These are phyloP conservation scores for Odocoileus virginianus DNA, from an alignment of 2,113 vertebrate genomes.

Conservation along the genomic window DNA sequence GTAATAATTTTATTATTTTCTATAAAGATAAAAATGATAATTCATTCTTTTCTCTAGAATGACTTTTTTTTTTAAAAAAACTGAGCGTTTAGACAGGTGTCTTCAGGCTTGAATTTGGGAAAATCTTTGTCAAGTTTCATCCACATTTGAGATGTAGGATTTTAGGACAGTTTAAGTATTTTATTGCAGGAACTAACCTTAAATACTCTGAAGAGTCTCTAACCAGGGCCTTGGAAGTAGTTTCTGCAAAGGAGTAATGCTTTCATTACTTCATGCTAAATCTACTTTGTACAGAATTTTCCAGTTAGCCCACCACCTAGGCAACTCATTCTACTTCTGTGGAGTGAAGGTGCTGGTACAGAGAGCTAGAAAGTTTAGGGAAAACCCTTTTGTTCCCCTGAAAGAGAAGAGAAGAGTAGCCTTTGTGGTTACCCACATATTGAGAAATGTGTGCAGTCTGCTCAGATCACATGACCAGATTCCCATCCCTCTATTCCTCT, in stretches of 20 bases:
- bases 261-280: not conserved
- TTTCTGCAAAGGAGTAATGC: not conserved
- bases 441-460: not conserved
- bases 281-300: not conserved
- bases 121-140: not conserved
- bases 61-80: not conserved
- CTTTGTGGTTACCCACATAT: not conserved
- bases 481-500: not conserved
- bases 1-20: not conserved
- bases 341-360: not conserved
- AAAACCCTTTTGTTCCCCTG: not conserved
- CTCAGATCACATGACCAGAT: not conserved
- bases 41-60: not conserved
- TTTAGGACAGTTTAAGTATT: constrained; percentile 7
- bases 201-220: not conserved
- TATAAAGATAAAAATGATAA: not conserved
- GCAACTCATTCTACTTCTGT: not conserved
- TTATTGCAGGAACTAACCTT: not conserved
- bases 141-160: not conserved
- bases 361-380: not conserved
- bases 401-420: not conserved
- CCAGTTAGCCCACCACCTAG: not conserved
- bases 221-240: not conserved
- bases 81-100: not conserved
- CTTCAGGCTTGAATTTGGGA: not conserved